Evolutionary conservation across 2,113 vertebrate species (phyloP).

Genomic region (Ailuropoda melanoleuca): DNA sequence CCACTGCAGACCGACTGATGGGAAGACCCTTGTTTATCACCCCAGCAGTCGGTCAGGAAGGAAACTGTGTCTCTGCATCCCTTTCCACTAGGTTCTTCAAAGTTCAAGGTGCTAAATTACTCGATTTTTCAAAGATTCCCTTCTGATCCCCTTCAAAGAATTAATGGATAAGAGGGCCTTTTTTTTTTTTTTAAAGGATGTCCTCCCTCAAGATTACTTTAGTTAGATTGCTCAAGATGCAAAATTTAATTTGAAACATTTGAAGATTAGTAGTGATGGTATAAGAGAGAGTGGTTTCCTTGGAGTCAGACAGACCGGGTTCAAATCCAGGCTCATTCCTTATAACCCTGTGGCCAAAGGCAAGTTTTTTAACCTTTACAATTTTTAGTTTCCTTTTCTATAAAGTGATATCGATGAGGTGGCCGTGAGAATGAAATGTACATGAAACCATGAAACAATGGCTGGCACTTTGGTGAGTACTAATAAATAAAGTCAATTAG

Average conservation of each 20-base stretch:
- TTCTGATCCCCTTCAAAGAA: background rate
- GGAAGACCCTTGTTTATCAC: background rate
- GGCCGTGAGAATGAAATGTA: background rate
- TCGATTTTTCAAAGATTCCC: background rate
- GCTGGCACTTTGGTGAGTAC: background rate
- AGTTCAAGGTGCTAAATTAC: background rate
- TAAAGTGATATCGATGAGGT: background rate
- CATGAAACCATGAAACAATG: background rate
- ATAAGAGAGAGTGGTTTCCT: background rate
- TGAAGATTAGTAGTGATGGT: background rate
- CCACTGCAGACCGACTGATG: background rate
- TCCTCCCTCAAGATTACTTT: background rate
- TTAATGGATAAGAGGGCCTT: background rate
- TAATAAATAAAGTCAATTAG: background rate
- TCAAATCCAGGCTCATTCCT: background rate
- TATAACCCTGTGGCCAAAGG: background rate
- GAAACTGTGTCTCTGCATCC: background rate
- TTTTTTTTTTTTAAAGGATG: background rate
- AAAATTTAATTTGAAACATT: conserved; percentile 9
- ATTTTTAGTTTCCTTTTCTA: background rate
- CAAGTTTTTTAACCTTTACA: background rate
- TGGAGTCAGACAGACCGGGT: background rate
- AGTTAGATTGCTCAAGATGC: background rate
- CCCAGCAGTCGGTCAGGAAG: background rate
- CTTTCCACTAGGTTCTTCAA: background rate